Evolutionary conservation across 2,113 vertebrate genomes (phyloP).

Genomic region (Chloropsis hardwickii): DNA sequence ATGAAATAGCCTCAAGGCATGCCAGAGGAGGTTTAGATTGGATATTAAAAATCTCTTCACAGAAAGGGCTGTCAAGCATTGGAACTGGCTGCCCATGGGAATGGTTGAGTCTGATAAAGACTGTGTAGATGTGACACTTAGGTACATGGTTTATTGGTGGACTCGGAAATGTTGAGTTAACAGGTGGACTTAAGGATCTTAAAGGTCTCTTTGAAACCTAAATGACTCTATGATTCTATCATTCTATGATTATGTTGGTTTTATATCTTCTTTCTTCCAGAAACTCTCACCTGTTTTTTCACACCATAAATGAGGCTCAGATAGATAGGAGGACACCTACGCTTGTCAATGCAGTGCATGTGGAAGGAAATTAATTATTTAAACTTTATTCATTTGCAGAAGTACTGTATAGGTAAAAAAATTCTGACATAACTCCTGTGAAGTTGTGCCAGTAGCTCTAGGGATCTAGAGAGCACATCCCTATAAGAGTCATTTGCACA

Average conservation of each 20-base stretch:
- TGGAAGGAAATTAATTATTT: conserved; percentile 16
- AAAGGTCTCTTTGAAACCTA: background rate
- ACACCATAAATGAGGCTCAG: background rate
- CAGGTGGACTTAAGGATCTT: background rate
- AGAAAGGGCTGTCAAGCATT: background rate
- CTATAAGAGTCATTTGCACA: background rate
- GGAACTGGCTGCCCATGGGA: background rate
- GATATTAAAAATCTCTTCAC: background rate
- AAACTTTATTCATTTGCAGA: conserved; percentile 15
- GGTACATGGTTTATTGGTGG: background rate
- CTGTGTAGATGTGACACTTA: rapidly evolving
- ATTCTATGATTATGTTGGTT: background rate
- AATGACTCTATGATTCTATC: background rate
- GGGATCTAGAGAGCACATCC: background rate
- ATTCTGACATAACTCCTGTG: background rate
- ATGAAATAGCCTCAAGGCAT: background rate
- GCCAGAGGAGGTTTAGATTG: background rate
- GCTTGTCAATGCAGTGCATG: background rate
- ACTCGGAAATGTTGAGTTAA: background rate
- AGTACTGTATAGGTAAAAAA: background rate
- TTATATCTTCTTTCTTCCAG: background rate
- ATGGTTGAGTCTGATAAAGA: background rate
- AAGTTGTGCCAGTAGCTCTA: conserved; percentile 24
- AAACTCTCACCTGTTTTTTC: background rate
- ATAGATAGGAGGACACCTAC: background rate